Percentiles rank a stretch among this genome's conserved stretches.
Evolutionary conservation across 2,113 vertebrate species (phyloP).

Genomic region (Bungarus multicinctus): DNA sequence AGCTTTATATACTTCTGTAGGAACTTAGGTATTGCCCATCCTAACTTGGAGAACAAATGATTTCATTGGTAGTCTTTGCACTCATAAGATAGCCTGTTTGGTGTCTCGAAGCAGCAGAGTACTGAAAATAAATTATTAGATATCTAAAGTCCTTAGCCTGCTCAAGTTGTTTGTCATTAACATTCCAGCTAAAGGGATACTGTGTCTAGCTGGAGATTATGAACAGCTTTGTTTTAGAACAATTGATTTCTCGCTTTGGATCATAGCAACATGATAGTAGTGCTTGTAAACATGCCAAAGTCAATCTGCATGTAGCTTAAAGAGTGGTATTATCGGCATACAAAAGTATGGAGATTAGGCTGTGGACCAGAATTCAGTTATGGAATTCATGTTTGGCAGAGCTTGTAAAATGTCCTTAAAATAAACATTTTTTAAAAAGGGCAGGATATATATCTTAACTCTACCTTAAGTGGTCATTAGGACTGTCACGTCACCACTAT

Average conservation of each 20-base stretch:
- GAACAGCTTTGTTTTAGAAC: not conserved
- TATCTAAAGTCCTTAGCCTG: not conserved
- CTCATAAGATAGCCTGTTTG: not conserved
- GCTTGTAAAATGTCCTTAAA: not conserved
- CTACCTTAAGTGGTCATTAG: not conserved
- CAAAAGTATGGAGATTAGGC: not conserved
- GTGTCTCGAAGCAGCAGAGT: not conserved
- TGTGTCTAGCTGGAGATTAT: not conserved
- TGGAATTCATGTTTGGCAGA: not conserved
- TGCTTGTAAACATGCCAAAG: not conserved
- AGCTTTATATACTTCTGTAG: not conserved
- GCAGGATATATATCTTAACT: not conserved
- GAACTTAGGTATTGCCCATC: not conserved
- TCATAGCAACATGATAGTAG: not conserved
- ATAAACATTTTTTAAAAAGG: not conserved
- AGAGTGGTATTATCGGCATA: not conserved
- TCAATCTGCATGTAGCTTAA: not conserved
- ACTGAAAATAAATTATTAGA: not conserved
- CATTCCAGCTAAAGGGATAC: not conserved
- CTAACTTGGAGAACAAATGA: not conserved
- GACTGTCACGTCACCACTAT: not conserved
- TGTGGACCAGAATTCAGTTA: not conserved
- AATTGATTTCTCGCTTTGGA: not conserved
- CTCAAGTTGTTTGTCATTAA: not conserved
- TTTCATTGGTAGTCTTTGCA: not conserved